Conservation (phyloP, 2,113 vertebrate genomes). For the Percopsis transmontana region DNA sequence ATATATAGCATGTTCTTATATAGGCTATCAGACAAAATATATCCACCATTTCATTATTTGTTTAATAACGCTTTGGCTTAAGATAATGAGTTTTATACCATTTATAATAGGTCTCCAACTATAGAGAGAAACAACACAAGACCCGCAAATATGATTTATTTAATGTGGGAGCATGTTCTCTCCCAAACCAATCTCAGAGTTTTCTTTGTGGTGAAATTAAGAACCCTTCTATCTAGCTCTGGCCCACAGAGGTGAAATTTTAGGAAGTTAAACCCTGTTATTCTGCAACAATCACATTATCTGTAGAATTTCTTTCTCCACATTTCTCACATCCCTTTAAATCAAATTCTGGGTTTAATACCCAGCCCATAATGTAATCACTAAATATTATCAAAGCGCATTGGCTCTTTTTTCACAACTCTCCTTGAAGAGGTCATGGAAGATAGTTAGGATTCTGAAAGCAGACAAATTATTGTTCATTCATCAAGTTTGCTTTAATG, state of each 20-base stretch:
- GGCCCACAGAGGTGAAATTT: slow-evolving; percentile 43
- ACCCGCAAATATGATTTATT: slow-evolving; percentile 46
- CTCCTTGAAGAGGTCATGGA: slow-evolving; percentile 40
- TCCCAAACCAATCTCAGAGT: slow-evolving; percentile 56
- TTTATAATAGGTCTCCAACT: slow-evolving; percentile 44
- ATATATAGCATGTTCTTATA: not conserved
- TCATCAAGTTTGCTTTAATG: slow-evolving; percentile 21
- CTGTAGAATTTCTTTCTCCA: slow-evolving; percentile 39
- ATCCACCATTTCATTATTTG: not conserved
- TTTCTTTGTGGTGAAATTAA: slow-evolving; percentile 64
- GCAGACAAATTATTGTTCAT: slow-evolving; percentile 15
- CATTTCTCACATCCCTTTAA: slow-evolving; percentile 44
- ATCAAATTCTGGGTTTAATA: slow-evolving; percentile 57
- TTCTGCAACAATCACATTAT: slow-evolving; percentile 65
- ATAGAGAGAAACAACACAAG: slow-evolving; percentile 18
- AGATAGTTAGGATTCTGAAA: slow-evolving; percentile 12
- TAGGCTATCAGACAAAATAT: not conserved
- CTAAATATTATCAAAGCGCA: slow-evolving; percentile 18
- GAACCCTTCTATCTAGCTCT: slow-evolving; percentile 34
- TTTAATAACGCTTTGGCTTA: slow-evolving; percentile 6
- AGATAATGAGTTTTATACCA: slow-evolving; percentile 23
- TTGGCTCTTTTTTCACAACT: slow-evolving; percentile 34
- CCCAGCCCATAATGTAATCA: slow-evolving; percentile 51
- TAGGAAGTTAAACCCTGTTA: slow-evolving; percentile 50
- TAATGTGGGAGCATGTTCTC: slow-evolving; percentile 45